Evolutionary conservation across 2,797 vertebrate genomes (phyloP).

Genomic region (Staurois parvus): DNA sequence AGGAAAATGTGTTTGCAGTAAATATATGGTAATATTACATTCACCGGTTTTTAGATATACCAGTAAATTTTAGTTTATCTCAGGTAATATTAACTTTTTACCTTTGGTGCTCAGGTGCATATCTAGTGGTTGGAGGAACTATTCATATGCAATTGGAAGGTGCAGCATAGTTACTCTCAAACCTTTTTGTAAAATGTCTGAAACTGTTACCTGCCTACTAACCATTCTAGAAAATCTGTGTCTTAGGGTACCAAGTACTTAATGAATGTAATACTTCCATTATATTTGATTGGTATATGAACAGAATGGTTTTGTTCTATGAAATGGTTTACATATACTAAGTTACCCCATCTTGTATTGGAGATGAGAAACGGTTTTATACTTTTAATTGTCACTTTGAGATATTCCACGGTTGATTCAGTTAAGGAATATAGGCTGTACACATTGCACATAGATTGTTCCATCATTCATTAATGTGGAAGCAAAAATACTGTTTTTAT

Average conservation of each 20-base stretch:
- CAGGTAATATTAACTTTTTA: not conserved
- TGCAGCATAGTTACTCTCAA: not conserved
- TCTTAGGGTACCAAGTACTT: not conserved
- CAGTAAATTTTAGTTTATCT: no score
- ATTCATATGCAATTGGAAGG: not conserved
- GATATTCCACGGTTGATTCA: no score
- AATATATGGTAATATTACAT: no score
- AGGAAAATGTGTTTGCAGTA: no score
- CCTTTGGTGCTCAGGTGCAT: not conserved
- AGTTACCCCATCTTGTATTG: not conserved
- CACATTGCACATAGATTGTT: no score
- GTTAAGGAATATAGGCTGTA: no score
- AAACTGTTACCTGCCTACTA: not conserved
- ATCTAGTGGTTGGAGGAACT: not conserved
- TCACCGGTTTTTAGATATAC: no score
- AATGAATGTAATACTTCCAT: not conserved
- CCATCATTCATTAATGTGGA: no score
- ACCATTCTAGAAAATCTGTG: not conserved
- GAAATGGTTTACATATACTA: conserved; percentile 9
- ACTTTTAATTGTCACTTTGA: no score
- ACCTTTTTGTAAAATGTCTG: not conserved
- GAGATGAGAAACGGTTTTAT: not conserved
- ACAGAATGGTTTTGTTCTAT: not conserved
- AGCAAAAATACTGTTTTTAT: no score
- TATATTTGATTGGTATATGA: not conserved